These are phyloP conservation scores for Orchestia grillus DNA, from an alignment of 1,140 invertebrate genomes.

Conservation along the genomic window DNA sequence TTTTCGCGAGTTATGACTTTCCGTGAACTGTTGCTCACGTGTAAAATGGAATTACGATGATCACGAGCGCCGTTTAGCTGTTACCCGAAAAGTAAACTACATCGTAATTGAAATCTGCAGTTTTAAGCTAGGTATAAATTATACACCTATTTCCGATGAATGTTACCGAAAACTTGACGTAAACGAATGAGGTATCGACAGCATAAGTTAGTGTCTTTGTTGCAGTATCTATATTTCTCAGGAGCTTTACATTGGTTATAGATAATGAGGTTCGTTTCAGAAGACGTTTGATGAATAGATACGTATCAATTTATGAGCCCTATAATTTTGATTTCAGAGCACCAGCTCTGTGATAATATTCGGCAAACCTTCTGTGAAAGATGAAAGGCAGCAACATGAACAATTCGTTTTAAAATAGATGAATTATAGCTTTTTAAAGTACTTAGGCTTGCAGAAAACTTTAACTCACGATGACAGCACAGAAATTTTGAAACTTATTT, in stretches of 20 bases:
- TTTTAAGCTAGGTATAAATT: background rate
- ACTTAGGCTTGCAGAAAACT: background rate
- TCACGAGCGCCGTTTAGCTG: background rate
- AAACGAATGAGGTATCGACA: too few species aligned
- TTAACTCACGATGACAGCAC: background rate
- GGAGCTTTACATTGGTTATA: too few species aligned
- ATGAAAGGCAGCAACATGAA: too few species aligned
- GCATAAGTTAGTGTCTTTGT: too few species aligned
- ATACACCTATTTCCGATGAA: too few species aligned
- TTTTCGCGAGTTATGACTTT: background rate
- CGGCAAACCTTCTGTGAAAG: too few species aligned
- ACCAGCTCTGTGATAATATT: too few species aligned
- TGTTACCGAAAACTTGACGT: too few species aligned
- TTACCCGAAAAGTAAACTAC: background rate
- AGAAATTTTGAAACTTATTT: background rate
- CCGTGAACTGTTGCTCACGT: background rate
- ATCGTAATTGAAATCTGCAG: background rate
- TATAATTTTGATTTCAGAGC: background rate
- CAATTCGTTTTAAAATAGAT: too few species aligned
- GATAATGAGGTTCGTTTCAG: background rate
- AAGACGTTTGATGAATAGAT: background rate
- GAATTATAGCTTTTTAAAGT: background rate
- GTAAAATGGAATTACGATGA: background rate
- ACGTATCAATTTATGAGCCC: background rate
- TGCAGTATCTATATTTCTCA: too few species aligned